Evolutionary conservation across 37 sponge, comb jelly and placozoan species (phyloP), one percentile per base, ranked within the genome.

Genomic region (Geodia barretti): DNA sequence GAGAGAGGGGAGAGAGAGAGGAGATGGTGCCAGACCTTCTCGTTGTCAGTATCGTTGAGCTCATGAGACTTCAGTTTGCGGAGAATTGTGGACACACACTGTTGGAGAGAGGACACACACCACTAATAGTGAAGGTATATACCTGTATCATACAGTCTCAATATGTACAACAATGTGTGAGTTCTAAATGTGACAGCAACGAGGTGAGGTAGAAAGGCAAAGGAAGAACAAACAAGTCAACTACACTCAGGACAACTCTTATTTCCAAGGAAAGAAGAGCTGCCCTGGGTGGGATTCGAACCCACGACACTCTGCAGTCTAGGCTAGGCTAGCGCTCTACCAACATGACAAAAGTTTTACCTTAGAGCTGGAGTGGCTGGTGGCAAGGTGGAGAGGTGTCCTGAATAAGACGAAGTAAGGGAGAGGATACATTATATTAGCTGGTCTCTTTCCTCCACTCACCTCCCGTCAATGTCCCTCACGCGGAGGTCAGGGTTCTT

Each of bases 381-480:
- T 88, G 26, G 90, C 75, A 32, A 93, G 66, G 62, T 83, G 90
- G 38, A 93, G 79, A 60, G 93, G 86, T 14, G 90, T 89, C 63
- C 93, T 91, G 62, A 23, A 66, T n/a, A n/a, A n/a, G n/a, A n/a
- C n/a, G n/a, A n/a, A n/a, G n/a, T n/a, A n/a, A n/a, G n/a, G n/a
- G 30, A 29, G 63, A 32, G 39, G 3, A 38, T 60, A 28, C 33
- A 42, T 64, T 11, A n/a, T n/a, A n/a, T n/a, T n/a, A n/a, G n/a
- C n/a, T n/a, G n/a, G n/a, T n/a, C n/a, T 47, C 54, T 47, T 14
- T 47, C 54, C 14, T 14, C 14, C 34, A 25, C 68, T 43, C 36
- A 92, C 92, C 92, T 79, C 69, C 93, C 93, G 74, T 93, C 91
- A 63, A 54, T 61, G 64, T 96, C 96, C 59, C 87, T 87, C 21